phyloP scores from a whole-genome alignment of 1,140 invertebrate genomes.

The Archivesica marissinica region DNA sequence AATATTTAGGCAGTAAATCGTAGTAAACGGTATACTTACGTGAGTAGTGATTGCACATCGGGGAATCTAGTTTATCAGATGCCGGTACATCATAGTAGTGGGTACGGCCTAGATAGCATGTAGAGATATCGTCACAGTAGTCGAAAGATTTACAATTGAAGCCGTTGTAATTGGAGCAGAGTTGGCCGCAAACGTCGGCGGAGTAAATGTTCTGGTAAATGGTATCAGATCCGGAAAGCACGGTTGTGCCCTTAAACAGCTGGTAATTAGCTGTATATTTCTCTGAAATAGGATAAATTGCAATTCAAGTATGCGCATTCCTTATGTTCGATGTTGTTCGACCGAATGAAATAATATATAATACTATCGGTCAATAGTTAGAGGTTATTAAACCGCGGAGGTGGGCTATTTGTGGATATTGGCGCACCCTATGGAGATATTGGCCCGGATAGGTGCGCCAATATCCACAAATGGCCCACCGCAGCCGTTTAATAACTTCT shows the following conservation, averaged over 20 bases:
- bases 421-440: too few species aligned
- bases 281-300: too few species aligned
- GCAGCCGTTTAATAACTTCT: too few species aligned
- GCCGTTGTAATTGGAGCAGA: conserved; percentile 72
- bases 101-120: conserved; percentile 73
- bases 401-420: too few species aligned
- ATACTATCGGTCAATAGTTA: too few species aligned
- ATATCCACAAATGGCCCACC: too few species aligned
- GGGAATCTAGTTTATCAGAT: conserved; percentile 65
- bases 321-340: too few species aligned
- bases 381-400: too few species aligned
- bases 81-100: conserved; percentile 75
- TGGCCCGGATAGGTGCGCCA: too few species aligned
- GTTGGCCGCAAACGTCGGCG: conserved; percentile 73
- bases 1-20: too few species aligned
- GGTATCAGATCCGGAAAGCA: conserved; percentile 68
- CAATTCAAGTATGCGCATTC: too few species aligned
- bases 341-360: too few species aligned
- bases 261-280: conserved; percentile 73
- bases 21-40: conserved; percentile 69
- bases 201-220: conserved; percentile 75
- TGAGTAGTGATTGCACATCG: conserved; percentile 75
- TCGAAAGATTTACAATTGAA: conserved; percentile 79
- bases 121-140: conserved; percentile 73
- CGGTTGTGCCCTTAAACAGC: conserved; percentile 68